These are phyloP conservation scores for Myotis yumanensis DNA, from an alignment of 2,113 vertebrate genomes.

Conservation along the genomic window DNA sequence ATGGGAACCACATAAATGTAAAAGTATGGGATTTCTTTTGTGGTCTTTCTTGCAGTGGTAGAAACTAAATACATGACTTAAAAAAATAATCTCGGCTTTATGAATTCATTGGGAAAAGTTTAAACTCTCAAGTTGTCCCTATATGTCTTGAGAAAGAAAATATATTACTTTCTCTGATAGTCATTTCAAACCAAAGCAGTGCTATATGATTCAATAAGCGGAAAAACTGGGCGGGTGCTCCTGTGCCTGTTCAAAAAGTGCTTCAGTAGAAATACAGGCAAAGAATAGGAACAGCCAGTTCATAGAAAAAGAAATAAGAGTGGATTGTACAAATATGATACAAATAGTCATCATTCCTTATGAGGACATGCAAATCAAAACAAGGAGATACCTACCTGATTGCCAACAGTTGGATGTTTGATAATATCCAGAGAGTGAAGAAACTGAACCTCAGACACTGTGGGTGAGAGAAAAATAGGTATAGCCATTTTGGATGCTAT, in stretches of 20 bases:
- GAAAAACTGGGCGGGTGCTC: background rate
- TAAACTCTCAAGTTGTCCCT: conserved; percentile 16
- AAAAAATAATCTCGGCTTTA: conserved; percentile 7
- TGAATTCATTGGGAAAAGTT: conserved; percentile 35
- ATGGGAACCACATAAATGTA: background rate
- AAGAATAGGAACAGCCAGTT: background rate
- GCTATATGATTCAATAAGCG: conserved; percentile 34
- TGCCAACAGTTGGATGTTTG: background rate
- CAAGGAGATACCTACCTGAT: background rate
- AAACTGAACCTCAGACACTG: background rate
- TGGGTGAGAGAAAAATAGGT: background rate
- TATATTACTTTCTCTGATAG: conserved; percentile 19
- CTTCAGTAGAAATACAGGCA: conserved; percentile 12
- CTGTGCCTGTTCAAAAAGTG: background rate
- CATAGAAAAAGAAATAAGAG: background rate
- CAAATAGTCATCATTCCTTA: background rate
- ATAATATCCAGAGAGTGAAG: background rate
- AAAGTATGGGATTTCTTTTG: background rate
- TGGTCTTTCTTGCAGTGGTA: conserved; percentile 11
- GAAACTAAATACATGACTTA: conserved; percentile 43
- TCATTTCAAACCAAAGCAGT: conserved; percentile 39
- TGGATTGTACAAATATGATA: background rate
- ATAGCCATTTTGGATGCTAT: background rate
- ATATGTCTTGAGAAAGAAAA: conserved; percentile 50
- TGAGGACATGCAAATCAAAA: background rate